Evolutionary conservation across 2,113 vertebrate species (phyloP).

Genomic region (Zosterops japonicus): DNA sequence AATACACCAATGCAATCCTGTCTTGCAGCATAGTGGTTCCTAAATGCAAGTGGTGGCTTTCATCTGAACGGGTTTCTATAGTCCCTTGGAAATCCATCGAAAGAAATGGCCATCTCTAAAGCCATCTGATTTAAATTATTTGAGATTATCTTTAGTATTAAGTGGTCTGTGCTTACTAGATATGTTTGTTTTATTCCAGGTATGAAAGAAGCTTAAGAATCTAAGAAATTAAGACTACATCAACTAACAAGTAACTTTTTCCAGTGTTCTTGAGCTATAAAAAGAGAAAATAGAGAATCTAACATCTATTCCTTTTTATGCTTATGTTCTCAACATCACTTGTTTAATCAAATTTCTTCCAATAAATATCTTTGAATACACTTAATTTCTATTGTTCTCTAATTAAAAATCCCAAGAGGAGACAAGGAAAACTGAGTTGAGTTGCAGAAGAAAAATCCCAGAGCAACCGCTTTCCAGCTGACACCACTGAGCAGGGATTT

Average conservation of each 20-base stretch:
- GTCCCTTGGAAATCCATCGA: not conserved
- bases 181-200: not conserved
- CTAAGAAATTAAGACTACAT: not conserved
- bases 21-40: not conserved
- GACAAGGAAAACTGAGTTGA: not conserved
- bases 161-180: not conserved
- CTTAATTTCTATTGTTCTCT: not conserved
- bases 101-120: not conserved
- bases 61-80: not conserved
- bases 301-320: not conserved
- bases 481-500: fast-evolving
- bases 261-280: not conserved
- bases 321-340: not conserved
- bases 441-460: not conserved
- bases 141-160: not conserved
- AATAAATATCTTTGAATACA: not conserved
- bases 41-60: not conserved
- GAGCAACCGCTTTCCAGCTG: not conserved
- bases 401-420: not conserved
- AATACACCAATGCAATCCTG: not conserved
- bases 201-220: not conserved
- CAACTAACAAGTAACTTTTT: not conserved
- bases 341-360: not conserved
- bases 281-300: not conserved
- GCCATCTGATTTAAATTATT: not conserved